Base-by-base conservation (phyloP, 2,888 invertebrate species). In the Incurvaria masculella region DNA sequence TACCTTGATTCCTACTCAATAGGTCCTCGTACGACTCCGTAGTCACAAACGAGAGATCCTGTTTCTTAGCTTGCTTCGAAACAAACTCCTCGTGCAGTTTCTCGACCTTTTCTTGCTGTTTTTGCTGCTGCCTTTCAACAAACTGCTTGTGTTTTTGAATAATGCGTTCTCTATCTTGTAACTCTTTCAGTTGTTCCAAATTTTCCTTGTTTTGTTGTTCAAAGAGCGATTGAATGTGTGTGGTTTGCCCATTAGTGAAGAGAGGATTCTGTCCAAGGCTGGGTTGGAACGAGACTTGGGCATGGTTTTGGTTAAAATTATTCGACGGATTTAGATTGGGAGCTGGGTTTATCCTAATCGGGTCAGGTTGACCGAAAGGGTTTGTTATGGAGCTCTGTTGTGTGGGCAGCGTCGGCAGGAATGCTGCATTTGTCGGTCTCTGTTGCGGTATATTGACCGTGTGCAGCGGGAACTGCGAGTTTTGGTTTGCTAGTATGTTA, bases 131-230 rank as follows among this genome's bases (percentile, higher is more conserved):
- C 59, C 87, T 89, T 57, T 90, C 89, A 4, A 88, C 82, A 56
- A 89, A 86, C 55, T 89, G 83, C 57, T 89, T 89, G 55, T 88
- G 88, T 59, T 87, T 88, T 56, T 87, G 86, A 51, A 88, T 88
- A 4, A 88, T 80, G 53, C 85, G 81, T 57, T 87, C 86, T 55
- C 87, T 82, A 54, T 89, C 88, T 56, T 85, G 82, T 43, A 88
- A 81, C 55, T 89, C 88, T 55, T 85, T 84, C 2, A 86, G 62
- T 49, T 82, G 74, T 59, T 86, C 84, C 44, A 79, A 61, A 54
- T 79, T 79, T 53, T 86, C 80, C 57, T 87, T 81, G n/a, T 82
- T 78, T 55, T 83, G 82, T 52, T 81, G 82, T 55, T 83, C 81
- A 50, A 79, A 71, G 53, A 78, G 81, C n/a, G 79, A 76, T 56